Evolutionary conservation across 2,797 vertebrate species (phyloP).

Genomic region (Acridotheres tristis): DNA sequence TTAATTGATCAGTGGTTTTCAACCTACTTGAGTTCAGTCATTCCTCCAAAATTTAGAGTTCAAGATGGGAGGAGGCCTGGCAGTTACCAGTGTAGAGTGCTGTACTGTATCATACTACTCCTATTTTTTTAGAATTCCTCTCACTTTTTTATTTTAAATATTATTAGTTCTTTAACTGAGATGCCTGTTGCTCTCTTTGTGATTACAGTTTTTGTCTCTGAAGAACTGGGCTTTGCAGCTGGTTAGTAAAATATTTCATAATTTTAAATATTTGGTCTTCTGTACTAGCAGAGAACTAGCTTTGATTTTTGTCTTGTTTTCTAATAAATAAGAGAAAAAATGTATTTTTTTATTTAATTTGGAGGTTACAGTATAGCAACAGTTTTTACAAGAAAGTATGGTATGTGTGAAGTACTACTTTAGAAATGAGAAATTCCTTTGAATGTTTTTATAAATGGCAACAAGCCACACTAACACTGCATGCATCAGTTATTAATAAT

Average conservation of each 20-base stretch:
- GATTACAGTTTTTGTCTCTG: slow-evolving; percentile 89
- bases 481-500: not conserved
- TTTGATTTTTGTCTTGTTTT: not conserved
- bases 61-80: not conserved
- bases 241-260: slow-evolving; percentile 78
- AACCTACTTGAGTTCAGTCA: not conserved
- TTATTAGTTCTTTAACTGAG: not conserved
- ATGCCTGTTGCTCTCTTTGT: not conserved
- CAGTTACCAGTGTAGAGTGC: not conserved
- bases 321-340: not conserved
- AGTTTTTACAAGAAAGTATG: not conserved
- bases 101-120: not conserved
- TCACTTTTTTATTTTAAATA: not conserved
- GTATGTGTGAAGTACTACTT: not conserved
- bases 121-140: not conserved
- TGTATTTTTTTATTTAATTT: not conserved
- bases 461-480: not conserved
- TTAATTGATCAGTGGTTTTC: not conserved
- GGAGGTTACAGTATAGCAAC: not conserved
- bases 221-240: slow-evolving; percentile 96
- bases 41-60: not conserved
- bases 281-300: not conserved
- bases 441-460: not conserved
- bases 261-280: not conserved
- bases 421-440: not conserved